A percentile compares a stretch with the other conserved stretches of the same genome.
phyloP scores from a whole-genome alignment of 2,888 invertebrate species.

The Pterostichus niger region DNA sequence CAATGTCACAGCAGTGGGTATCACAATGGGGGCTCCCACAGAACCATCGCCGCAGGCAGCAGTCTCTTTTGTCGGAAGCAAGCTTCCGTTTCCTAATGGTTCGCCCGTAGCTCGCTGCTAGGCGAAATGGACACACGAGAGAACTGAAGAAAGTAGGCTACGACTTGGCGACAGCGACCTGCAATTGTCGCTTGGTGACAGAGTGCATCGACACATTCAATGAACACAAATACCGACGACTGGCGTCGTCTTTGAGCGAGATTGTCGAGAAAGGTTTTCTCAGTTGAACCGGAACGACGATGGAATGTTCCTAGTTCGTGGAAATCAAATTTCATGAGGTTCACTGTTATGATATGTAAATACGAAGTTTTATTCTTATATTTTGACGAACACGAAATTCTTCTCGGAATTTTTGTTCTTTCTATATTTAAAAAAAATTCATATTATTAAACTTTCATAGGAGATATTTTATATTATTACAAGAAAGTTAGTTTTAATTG shows the following conservation, averaged over 20 bases:
- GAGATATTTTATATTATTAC: neutral
- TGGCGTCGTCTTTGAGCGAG: conserved; percentile 18
- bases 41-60: neutral
- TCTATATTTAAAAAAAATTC: neutral
- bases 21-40: neutral
- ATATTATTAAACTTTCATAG: neutral
- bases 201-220: conserved; percentile 54
- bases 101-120: conserved; percentile 15
- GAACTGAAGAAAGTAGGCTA: conserved; percentile 54
- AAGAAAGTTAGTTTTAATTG: conserved; percentile 31
- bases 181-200: conserved; percentile 42
- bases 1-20: conserved; percentile 39
- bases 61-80: conserved; percentile 32
- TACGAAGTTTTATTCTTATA: conserved; percentile 20
- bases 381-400: conserved; percentile 10
- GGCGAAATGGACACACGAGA: conserved; percentile 50
- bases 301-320: neutral
- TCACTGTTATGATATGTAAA: conserved; percentile 40
- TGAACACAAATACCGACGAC: conserved; percentile 29
- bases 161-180: conserved; percentile 36
- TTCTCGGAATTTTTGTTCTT: neutral
- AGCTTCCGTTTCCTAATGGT: conserved; percentile 53
- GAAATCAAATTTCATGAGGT: conserved; percentile 11
- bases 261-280: conserved; percentile 8
- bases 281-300: neutral